Conservation (phyloP, 2,797 vertebrate genomes). For the Sebastes glaucus region DNA sequence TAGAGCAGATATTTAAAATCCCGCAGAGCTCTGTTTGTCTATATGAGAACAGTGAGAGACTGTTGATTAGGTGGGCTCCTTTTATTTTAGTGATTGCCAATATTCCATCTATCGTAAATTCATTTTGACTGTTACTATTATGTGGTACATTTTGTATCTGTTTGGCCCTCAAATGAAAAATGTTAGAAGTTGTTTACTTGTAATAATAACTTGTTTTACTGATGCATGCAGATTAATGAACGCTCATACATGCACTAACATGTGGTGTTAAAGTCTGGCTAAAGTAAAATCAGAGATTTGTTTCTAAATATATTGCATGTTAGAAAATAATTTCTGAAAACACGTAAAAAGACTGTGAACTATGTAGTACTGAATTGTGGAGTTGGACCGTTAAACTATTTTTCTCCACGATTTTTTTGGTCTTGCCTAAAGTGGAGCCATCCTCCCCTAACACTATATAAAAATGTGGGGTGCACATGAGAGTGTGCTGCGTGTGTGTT, state of each 20-base stretch:
- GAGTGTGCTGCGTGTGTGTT: too few species aligned
- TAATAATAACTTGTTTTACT: not conserved
- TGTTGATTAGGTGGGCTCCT: not conserved
- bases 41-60: not conserved
- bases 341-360: too few species aligned
- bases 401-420: too few species aligned
- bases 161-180: not conserved
- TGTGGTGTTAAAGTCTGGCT: not conserved
- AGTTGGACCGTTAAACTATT: too few species aligned
- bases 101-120: not conserved
- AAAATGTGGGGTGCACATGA: too few species aligned
- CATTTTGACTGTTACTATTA: not conserved
- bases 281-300: too few species aligned
- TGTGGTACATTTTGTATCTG: not conserved
- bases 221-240: not conserved
- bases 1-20: not conserved
- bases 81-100: not conserved
- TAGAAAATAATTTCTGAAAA: too few species aligned
- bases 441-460: too few species aligned
- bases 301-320: too few species aligned
- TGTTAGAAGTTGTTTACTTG: not conserved
- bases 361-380: too few species aligned
- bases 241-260: not conserved
- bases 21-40: not conserved
- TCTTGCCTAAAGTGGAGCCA: too few species aligned